Evolutionary conservation across 2,113 vertebrate species (phyloP).

Genomic region (Hepsetus odoe): DNA sequence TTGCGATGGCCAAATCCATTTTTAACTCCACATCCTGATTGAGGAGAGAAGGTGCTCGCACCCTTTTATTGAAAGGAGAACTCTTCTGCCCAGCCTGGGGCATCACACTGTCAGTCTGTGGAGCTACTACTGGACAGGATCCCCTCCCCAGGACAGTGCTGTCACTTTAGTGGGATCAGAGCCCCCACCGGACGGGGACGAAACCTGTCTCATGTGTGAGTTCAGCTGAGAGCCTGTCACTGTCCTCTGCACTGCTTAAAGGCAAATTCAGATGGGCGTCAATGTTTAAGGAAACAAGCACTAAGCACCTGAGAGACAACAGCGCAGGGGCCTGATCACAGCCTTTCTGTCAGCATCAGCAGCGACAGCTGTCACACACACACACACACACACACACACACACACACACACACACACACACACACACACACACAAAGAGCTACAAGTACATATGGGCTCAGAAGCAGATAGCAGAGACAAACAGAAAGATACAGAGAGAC

Average conservation of each 20-base stretch:
- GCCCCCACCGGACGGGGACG: slow-evolving; percentile 81
- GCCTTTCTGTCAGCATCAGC: background rate
- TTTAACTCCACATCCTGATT: background rate
- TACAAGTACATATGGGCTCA: slow-evolving; percentile 22
- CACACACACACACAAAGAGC: slow-evolving; percentile 70
- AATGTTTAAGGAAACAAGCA: slow-evolving; percentile 81
- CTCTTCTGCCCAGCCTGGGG: background rate
- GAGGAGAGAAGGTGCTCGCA: background rate
- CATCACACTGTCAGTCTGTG: background rate
- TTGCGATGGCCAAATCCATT: background rate
- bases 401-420: slow-evolving; percentile 62
- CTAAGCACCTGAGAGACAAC: slow-evolving; percentile 42
- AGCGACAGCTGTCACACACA: background rate
- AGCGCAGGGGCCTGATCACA: background rate
- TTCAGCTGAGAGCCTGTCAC: slow-evolving; percentile 72
- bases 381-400: slow-evolving; percentile 61
- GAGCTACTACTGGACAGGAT: background rate
- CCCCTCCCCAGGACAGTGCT: slow-evolving; percentile 77
- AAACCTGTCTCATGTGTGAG: slow-evolving; percentile 75
- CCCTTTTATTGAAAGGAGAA: background rate
- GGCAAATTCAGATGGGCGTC: slow-evolving; percentile 79
- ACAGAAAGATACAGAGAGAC: background rate
- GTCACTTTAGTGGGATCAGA: slow-evolving; percentile 83
- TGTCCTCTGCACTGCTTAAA: slow-evolving; percentile 76
- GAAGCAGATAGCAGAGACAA: background rate